Evolutionary conservation across 2,113 vertebrate species (phyloP), one percentile per base, ranked within the genome.

Genomic region (Limanda limanda): DNA sequence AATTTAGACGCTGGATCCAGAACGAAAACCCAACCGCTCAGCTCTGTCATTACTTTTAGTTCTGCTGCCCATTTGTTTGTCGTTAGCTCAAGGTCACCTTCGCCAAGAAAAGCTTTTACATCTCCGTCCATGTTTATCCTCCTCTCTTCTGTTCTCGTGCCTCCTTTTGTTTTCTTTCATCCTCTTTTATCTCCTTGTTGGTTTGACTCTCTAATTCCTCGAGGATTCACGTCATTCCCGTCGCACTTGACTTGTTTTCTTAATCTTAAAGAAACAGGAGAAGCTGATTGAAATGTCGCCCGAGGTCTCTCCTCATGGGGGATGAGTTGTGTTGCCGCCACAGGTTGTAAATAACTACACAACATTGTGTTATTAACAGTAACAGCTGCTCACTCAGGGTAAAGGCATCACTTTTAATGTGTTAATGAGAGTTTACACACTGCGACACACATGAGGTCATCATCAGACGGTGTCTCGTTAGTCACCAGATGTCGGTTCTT

Each of bases 71-170:
- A 83, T 85, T 90, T 83, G 79, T 85, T 86, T 84, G 69, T 71
- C 74, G 74, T 89, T 79, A 84, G 71, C 73, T 35, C 8, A 5
- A 55, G 57, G 40, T 68, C 88, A 79, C 79, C 59, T 86, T 11
- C 18, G 81, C 88, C 88, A 92, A 89, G 63, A 87, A 78, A 76
- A 18, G 62, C 76, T 24, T 90, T 85, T 74, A 85, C 81, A 86
- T 91, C 79, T 83, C 65, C 37, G 48, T 71, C 74, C 86, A 81
- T 86, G 82, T 88, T 88, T 87, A 59, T 68, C 21, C 68, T 73
- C 48, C n/a, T 68, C 62, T 73, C 9, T 18, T 59, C 59, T 78
- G 12, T 18, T 55, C 59, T 68, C 13, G 42, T 54, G 27, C 65
- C 48, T 57, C 14, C 37, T 37, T 27, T 58, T 2, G 18, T 58